These are phyloP conservation scores for Glyphotaelius pellucidus DNA, from an alignment of 2,888 invertebrate genomes.

Conservation along the genomic window DNA sequence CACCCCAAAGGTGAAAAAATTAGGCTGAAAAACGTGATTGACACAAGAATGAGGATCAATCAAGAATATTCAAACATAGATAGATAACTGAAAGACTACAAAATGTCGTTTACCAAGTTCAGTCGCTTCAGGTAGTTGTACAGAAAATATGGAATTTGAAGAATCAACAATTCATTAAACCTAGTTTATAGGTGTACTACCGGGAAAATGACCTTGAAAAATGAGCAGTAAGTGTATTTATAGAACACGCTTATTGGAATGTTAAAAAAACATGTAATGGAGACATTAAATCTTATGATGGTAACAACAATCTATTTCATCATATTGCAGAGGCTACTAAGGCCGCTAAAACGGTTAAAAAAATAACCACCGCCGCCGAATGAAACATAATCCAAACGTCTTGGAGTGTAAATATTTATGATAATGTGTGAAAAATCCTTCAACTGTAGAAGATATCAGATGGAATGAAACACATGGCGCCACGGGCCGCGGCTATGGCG, in stretches of 20 bases:
- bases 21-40: too few relatives aligned
- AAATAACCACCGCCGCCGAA: conserved; percentile 5
- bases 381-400: conserved; percentile 24
- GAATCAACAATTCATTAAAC: not conserved
- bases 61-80: too few relatives aligned
- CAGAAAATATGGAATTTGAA: not conserved
- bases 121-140: not conserved
- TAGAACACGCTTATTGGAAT: not conserved
- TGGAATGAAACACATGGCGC: conserved; percentile 40
- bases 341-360: not conserved
- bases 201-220: not conserved
- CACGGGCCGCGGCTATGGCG: conserved; percentile 17
- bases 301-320: not conserved
- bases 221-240: too few relatives aligned
- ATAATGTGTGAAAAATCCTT: conserved; percentile 47
- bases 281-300: not conserved
- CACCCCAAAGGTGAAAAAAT: too few relatives aligned
- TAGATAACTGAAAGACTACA: too few relatives aligned
- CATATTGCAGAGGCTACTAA: not conserved
- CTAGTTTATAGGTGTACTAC: not conserved
- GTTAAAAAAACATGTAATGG: not conserved
- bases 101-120: too few relatives aligned
- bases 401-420: conserved; percentile 22
- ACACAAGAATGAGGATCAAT: too few relatives aligned
- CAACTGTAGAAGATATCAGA: not conserved